These are phyloP conservation scores for Drosophila pseudotakahashii DNA, from an alignment of 2,888 invertebrate genomes.

Conservation along the genomic window DNA sequence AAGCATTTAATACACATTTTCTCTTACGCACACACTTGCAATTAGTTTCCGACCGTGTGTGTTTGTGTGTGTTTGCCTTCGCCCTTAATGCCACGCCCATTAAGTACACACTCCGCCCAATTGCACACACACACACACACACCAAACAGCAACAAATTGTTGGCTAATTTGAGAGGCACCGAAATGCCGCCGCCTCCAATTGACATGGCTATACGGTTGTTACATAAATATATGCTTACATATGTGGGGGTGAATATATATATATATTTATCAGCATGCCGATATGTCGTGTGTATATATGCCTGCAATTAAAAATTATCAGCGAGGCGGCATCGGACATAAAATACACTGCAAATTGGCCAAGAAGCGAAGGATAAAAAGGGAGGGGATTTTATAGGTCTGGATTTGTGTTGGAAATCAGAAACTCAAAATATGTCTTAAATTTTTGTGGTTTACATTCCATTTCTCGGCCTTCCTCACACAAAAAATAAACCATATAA, in stretches of 20 bases:
- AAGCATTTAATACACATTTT: constrained; percentile 80
- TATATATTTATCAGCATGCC: not conserved
- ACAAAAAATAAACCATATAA: too few relatives aligned
- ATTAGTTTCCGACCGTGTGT: constrained; percentile 53
- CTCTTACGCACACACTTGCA: constrained; percentile 38
- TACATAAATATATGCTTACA: constrained; percentile 13
- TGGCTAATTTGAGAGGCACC: constrained; percentile 71
- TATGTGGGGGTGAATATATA: not conserved
- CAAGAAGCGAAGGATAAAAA: not conserved
- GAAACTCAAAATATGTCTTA: not conserved
- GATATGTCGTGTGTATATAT: constrained; percentile 10
- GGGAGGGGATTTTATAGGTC: not conserved
- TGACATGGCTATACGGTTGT: constrained; percentile 20
- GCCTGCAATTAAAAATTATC: constrained; percentile 73
- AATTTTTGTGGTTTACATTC: too few relatives aligned
- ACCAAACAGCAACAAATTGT: constrained; percentile 64
- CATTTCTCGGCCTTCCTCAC: too few relatives aligned
- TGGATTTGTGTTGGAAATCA: not conserved
- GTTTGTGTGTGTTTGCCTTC: constrained; percentile 45
- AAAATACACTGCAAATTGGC: constrained; percentile 56
- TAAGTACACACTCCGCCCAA: constrained; percentile 53
- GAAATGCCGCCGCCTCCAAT: constrained; percentile 38
- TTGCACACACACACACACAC: constrained; percentile 9
- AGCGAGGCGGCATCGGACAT: constrained; percentile 57
- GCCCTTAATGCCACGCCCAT: constrained; percentile 69